phyloP scores from a whole-genome alignment of 2,797 vertebrate genomes.

The Erpetoichthys calabaricus region DNA sequence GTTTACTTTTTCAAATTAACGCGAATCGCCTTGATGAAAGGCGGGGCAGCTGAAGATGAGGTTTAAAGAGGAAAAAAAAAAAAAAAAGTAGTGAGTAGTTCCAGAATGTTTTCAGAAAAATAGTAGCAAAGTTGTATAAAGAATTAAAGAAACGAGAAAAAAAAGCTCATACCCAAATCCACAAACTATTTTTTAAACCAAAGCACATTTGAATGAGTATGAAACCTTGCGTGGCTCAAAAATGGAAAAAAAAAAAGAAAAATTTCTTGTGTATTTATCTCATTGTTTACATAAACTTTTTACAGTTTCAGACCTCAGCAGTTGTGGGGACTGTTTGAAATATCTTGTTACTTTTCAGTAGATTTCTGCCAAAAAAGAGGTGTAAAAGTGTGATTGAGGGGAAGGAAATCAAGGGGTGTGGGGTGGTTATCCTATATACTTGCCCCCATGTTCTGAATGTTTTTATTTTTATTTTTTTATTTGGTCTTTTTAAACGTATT shows the following conservation, averaged over 20 bases:
- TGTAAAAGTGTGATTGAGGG: conserved; percentile 7
- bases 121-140: conserved; percentile 60
- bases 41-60: conserved; percentile 29
- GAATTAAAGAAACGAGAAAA: conserved; percentile 39
- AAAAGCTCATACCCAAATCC: conserved; percentile 96
- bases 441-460: no score
- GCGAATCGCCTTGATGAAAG: conserved; percentile 60
- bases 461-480: no score
- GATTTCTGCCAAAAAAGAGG: conserved; percentile 48
- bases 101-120: conserved; percentile 62
- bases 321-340: conserved; percentile 63
- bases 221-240: conserved; percentile 82
- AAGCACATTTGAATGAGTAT: conserved; percentile 97
- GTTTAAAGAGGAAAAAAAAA: background rate
- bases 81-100: conserved; percentile 52
- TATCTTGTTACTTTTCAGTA: conserved; percentile 32
- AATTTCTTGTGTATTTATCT: conserved; percentile 91
- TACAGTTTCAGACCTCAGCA: conserved; percentile 96
- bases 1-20: conserved; percentile 37
- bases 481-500: no score
- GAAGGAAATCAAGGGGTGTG: no score
- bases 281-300: conserved; percentile 97
- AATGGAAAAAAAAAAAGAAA: conserved; percentile 26
- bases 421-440: no score
- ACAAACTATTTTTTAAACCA: conserved; percentile 99